Evolutionary conservation across 2,888 invertebrate species (phyloP), one percentile per base, ranked within the genome.

Genomic region (Apamea monoglypha): DNA sequence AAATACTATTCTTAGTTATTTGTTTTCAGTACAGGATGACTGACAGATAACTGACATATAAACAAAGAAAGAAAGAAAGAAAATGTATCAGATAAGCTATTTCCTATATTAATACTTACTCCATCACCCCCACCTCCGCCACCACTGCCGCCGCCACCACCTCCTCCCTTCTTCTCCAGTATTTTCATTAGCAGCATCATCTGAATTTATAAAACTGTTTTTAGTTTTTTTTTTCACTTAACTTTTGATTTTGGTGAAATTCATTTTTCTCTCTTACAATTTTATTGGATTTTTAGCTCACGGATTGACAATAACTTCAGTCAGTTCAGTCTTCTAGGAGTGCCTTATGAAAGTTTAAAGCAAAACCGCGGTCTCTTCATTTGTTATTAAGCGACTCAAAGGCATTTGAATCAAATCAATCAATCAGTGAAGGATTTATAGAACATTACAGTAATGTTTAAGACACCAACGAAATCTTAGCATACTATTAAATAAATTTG

Each of bases 141-240:
- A 0, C 92, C 93, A 0, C 92, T 91, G 0, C 92, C 92, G 0
- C 92, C 92, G 0, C 92, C 90, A 1, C 94, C 94, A 0, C 91
- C 92, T 0, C 94, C 95, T 8, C 96, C 96, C 83, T 95, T 97
- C 80, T 96, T 96, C 75, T 94, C 96, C 86, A 95, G 91, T 74
- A 95, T 91, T 89, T 95, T 97, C 96, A 96, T 96, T 14, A 95
- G 87, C 32, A 96, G 90, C 95, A 96, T 95, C 95, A 95, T 95
- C 96, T 97, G 84, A 44, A 59, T 56, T 16, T 90, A 93, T 78
- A 76, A 25, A 32, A 25, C 3, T 8, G 4, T 29, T 25, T 21
- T 44, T 12, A n/a, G 6, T n/a, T n/a, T 10, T 29, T 21, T 14
- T 25, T 36, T 14, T 25, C 25, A 14, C 12, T 2, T 4, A n/a